Evolutionary conservation across 2,797 vertebrate species (phyloP), one percentile per base, ranked within the genome.

Genomic region (Eurystomus glaucurus): DNA sequence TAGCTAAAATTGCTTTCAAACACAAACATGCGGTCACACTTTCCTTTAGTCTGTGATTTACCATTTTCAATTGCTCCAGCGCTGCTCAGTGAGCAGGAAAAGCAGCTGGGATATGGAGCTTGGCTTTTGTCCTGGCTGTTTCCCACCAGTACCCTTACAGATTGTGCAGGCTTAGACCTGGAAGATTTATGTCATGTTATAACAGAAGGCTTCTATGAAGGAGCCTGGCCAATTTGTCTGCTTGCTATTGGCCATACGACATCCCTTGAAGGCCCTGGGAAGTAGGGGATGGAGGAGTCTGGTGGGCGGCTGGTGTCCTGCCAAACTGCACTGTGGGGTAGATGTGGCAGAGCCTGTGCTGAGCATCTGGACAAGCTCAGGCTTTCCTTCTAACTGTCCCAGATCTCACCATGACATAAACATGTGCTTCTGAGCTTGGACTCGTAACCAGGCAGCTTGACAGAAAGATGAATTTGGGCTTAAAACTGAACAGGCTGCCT

Each of bases 301-400:
- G 61, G 43, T 78, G 61, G 21, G 43, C 0, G 1, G 10, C 61
- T 79, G 70, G 10, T 90, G 71, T 85, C 71, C 76, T 91, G 51
- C 66, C 81, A 85, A 57, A 28, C 43, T 3, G 2, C 46, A 21
- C 64, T 62, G 60, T 0, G 0, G 66, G 23, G 16, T 22, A 45
- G 28, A 9, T 22, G 64, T 68, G 68, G 50, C 87, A 93, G 45
- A 91, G 62, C 45, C n/a, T 88, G 50, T 85, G 58, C 71, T 92
- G 80, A 79, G 58, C 35, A 26, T 83, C 76, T 76, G 80, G 35
- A 69, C 2, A 14, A 85, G 52, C 62, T 90, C 57, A 88, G 52
- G 22, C 62, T 87, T 90, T 85, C 46, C 54, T 54, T 75, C 35
- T 46, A 43, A 33, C 48, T 60, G 35, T 77, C 50, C 46, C 22